phyloP scores from a whole-genome alignment of 2,888 invertebrate species.

The Spilosoma lubricipeda region DNA sequence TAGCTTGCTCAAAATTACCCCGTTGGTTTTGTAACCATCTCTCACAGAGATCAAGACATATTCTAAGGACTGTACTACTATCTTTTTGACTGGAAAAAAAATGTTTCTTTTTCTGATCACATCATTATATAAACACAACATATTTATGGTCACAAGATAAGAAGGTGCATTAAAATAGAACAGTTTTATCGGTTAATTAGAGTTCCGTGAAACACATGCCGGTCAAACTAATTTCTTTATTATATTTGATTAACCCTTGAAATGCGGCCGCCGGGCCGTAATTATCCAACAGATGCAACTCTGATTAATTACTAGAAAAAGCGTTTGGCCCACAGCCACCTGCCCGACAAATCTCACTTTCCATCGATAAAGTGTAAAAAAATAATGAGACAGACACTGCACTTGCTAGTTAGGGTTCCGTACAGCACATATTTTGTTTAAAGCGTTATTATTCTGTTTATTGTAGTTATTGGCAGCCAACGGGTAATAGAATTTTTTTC shows the following conservation, averaged over 20 bases:
- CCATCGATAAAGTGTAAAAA: constrained; percentile 58
- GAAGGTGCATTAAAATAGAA: constrained; percentile 13
- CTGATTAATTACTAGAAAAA: constrained; percentile 84
- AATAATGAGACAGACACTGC: constrained; percentile 26
- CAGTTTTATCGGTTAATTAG: constrained; percentile 18
- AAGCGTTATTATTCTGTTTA: background rate
- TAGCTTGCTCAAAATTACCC: too few species aligned
- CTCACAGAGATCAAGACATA: too few species aligned
- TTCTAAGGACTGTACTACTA: too few species aligned
- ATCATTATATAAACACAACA: too few species aligned
- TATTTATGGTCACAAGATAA: background rate
- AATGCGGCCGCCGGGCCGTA: constrained; percentile 64
- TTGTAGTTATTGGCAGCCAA: background rate
- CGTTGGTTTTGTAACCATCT: too few species aligned
- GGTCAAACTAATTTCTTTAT: constrained; percentile 83
- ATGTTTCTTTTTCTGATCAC: too few species aligned
- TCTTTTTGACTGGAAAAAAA: too few species aligned
- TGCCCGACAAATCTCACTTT: constrained; percentile 79
- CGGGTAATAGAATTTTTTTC: too few species aligned
- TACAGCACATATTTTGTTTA: background rate
- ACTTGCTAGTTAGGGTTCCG: constrained; percentile 15
- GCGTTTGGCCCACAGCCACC: constrained; percentile 71
- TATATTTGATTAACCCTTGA: constrained; percentile 86
- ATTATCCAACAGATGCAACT: constrained; percentile 81
- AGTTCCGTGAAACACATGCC: constrained; percentile 68